A percentile compares a stretch with the other conserved stretches of the same genome.
Conservation (phyloP, 2,113 vertebrate species). For the Panthera tigris region DNA sequence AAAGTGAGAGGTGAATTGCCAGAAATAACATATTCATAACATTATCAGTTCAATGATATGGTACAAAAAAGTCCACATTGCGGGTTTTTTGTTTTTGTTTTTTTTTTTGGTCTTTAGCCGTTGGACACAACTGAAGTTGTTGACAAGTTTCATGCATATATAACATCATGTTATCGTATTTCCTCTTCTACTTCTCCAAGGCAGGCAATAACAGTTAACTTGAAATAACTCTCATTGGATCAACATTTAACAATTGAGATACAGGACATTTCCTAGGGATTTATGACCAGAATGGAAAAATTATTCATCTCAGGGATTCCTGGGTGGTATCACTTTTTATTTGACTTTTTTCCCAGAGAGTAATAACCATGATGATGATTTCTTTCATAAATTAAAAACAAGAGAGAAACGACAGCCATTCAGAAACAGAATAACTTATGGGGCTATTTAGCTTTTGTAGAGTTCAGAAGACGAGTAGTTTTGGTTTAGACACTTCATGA, state of each 20-base stretch:
- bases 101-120: neutral
- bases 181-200: neutral
- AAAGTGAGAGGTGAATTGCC: neutral
- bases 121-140: neutral
- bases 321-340: neutral
- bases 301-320: neutral
- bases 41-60: neutral
- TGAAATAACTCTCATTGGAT: neutral
- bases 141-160: neutral
- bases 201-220: neutral
- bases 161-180: neutral
- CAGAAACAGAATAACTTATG: neutral
- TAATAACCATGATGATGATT: neutral
- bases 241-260: conserved; percentile 4
- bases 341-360: neutral
- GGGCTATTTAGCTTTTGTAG: neutral
- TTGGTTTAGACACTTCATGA: neutral
- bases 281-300: neutral
- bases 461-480: neutral
- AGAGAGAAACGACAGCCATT: neutral
- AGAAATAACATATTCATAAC: neutral
- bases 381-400: neutral
- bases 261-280: neutral
- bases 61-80: neutral
- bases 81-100: neutral